Percentiles rank a stretch among this genome's conserved stretches.
phyloP scores from a whole-genome alignment of 2,888 invertebrate genomes.

The Pharmacophagus antenor region DNA sequence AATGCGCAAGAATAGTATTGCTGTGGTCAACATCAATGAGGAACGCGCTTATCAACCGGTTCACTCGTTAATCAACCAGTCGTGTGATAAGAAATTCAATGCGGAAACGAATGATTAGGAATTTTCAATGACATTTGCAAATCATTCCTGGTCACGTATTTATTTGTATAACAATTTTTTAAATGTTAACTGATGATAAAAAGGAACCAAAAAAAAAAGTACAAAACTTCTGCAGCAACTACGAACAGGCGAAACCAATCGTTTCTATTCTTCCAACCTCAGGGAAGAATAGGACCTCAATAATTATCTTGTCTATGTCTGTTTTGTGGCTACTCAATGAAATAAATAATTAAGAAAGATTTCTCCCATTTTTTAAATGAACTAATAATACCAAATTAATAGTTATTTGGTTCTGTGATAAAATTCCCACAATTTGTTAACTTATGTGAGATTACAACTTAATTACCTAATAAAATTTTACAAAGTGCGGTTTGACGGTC shows the following conservation, averaged over 20 bases:
- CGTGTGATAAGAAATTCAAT: conserved; percentile 24
- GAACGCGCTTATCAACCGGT: conserved; percentile 22
- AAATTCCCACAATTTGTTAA: neutral
- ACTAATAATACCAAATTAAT: neutral
- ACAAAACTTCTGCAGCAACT: too few relatives aligned
- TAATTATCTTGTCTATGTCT: too few relatives aligned
- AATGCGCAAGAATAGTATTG: neutral
- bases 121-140: conserved; percentile 11
- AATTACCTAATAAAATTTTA: too few relatives aligned
- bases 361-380: neutral
- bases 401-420: neutral
- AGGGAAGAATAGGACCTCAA: too few relatives aligned
- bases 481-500: too few relatives aligned
- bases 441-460: neutral
- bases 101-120: conserved; percentile 17
- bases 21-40: conserved; percentile 21
- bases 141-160: neutral
- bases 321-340: neutral
- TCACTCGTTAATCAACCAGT: conserved; percentile 29
- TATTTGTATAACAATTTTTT: too few relatives aligned
- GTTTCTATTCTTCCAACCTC: too few relatives aligned
- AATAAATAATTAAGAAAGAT: neutral
- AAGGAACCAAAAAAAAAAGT: too few relatives aligned
- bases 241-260: too few relatives aligned
- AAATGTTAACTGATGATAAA: neutral